Evolutionary conservation across 2,888 invertebrate genomes (phyloP), one percentile per base, ranked within the genome.

Genomic region (Platycheirus albimanus): DNA sequence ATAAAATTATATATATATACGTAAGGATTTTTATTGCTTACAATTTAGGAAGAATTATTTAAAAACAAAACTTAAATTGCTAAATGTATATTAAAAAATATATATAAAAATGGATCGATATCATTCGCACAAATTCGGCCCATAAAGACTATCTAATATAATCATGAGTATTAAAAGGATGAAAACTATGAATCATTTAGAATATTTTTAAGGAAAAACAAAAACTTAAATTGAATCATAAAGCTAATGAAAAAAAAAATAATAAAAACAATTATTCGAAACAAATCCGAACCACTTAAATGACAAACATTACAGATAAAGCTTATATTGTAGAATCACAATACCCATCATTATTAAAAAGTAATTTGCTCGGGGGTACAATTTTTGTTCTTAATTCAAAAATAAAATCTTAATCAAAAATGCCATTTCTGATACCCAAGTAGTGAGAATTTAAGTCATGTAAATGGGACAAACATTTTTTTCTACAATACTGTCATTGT

Each of bases 21-120:
- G 61, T 81, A 77, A 72, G 81, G 67, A 81, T 81, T 81, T 81
- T 33, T 77, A 81, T 81, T 76, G 67, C 77, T 81, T 81, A 81
- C 41, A 10, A 49, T 61, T 30, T 72, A 81, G 56, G n/a, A 52
- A 64, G n/a, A 51, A 41, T 2, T 33, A 33, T 33, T 33, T 33
- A 6, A 24, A 49, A 58, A 77, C n/a, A 10, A 58, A 8, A 13
- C n/a, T n/a, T 33, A 43, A 24, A 17, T 41, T 24, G 56, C 51
- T 81, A 64, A 52, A 38, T 64, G 63, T 63, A 56, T 61, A 52
- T 43, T 51, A 49, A 58, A 61, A 51, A 24, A 66, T 28, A 58
- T 43, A 13, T 10, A 33, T 41, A 41, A 47, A 28, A 13, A 52
- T 43, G 54, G 52, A 54, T 58, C 61, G 76, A 66, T 61, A 66